Percentiles rank a stretch among this genome's conserved stretches.
Evolutionary conservation across 2,888 invertebrate genomes (phyloP).

Genomic region (Pyrocoelia pectoralis): DNA sequence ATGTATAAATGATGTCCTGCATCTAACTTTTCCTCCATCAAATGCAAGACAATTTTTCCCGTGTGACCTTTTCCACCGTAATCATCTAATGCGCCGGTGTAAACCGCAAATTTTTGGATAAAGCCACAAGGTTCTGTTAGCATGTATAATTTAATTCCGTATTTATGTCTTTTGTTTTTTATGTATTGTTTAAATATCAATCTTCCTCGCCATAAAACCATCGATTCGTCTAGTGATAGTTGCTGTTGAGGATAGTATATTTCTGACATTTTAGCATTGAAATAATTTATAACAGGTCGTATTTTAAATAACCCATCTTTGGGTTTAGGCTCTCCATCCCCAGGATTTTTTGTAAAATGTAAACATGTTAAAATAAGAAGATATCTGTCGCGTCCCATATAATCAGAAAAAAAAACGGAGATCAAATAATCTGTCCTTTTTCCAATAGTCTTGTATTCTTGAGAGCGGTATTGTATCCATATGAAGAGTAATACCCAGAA

Average conservation of each 20-base stretch:
- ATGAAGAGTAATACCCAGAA: conserved; percentile 5
- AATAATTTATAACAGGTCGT: conserved; percentile 12
- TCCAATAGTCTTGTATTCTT: conserved; percentile 55
- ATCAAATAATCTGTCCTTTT: conserved; percentile 47
- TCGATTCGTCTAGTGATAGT: conserved; percentile 39
- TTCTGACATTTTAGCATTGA: conserved; percentile 27
- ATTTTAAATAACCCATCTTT: conserved; percentile 23
- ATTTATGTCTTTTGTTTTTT: conserved; percentile 42
- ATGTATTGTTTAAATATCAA: conserved; percentile 42
- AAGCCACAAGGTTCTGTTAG: conserved; percentile 39
- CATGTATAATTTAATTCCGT: conserved; percentile 45
- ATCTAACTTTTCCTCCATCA: conserved; percentile 37
- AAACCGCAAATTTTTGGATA: conserved; percentile 41
- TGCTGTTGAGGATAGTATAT: conserved; percentile 35
- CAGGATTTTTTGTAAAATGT: conserved; percentile 42
- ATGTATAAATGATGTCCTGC: conserved; percentile 28
- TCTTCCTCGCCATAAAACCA: conserved; percentile 41
- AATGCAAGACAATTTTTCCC: conserved; percentile 38
- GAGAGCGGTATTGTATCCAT: conserved; percentile 49
- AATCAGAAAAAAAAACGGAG: conserved; percentile 44
- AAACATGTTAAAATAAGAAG: conserved; percentile 48
- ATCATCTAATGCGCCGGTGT: conserved; percentile 43
- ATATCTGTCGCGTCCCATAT: conserved; percentile 48
- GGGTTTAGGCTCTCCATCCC: too few species aligned
- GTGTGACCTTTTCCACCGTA: conserved; percentile 44